Conservation (phyloP, 1,140 invertebrate species). For the Drosophila pseudoananassae region DNA sequence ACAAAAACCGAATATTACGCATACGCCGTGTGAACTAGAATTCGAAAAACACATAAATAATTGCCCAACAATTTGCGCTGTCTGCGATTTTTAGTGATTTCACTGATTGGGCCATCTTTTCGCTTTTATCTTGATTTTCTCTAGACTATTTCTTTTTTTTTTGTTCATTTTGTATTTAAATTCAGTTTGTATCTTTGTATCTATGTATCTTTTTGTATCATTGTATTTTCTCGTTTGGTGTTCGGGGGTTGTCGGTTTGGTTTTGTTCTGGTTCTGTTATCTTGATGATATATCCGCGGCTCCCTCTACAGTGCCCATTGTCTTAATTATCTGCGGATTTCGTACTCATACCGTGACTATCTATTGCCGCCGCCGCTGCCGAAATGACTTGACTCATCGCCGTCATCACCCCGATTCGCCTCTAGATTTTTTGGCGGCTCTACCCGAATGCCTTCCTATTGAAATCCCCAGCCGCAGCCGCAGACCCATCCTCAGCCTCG, state of each 20-base stretch:
- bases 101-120: conserved; percentile 42
- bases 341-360: conserved; percentile 68
- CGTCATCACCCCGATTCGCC: conserved; percentile 57
- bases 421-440: conserved; percentile 23
- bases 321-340: conserved; percentile 73
- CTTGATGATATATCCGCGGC: conserved; percentile 23
- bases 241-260: conserved; percentile 4
- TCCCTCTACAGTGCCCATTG: conserved; percentile 40
- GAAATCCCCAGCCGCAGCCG: conserved; percentile 1
- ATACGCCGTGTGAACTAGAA: conserved; percentile 31
- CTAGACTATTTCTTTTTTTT: background rate
- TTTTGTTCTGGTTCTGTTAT: conserved; percentile 21
- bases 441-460: background rate
- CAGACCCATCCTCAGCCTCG: conserved; percentile 1
- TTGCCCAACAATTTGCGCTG: conserved; percentile 80
- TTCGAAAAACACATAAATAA: conserved; percentile 66
- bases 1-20: conserved; percentile 28
- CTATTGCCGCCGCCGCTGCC: conserved; percentile 39
- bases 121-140: conserved; percentile 6
- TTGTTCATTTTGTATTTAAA: background rate
- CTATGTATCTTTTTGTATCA: background rate
- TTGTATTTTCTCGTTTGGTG: background rate
- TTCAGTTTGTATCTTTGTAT: conserved; percentile 2
- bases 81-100: conserved; percentile 73
- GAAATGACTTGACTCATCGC: conserved; percentile 49